phyloP scores from a whole-genome alignment of 2,113 vertebrate genomes.

The Bostrychus sinensis region DNA sequence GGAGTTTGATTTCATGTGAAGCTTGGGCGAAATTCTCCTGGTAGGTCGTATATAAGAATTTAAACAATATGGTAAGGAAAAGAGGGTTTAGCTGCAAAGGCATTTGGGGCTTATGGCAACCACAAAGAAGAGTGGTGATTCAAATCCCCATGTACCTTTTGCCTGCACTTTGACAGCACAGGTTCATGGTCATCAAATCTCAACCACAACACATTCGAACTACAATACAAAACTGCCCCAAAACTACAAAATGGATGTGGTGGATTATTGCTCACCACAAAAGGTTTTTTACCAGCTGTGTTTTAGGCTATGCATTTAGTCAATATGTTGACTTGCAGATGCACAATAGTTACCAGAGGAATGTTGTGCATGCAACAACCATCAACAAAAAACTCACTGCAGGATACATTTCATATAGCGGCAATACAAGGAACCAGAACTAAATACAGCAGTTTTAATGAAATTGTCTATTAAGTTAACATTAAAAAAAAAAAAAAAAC shows the following conservation, averaged over 20 bases:
- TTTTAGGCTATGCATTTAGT: too few species aligned
- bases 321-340: too few species aligned
- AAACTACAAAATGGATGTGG: background rate
- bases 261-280: background rate
- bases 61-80: constrained; percentile 73
- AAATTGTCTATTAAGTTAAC: constrained; percentile 7
- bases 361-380: constrained; percentile 34
- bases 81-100: constrained; percentile 50
- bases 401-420: constrained; percentile 42
- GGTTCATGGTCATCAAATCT: constrained; percentile 77
- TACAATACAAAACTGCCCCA: constrained; percentile 16
- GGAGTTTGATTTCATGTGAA: constrained; percentile 75
- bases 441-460: constrained; percentile 15
- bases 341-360: too few species aligned
- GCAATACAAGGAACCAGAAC: constrained; percentile 23
- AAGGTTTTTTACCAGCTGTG: constrained; percentile 1
- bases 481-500: too few species aligned
- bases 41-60: constrained; percentile 70
- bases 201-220: constrained; percentile 38
- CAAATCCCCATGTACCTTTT: constrained; percentile 51
- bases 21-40: constrained; percentile 71
- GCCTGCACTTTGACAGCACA: constrained; percentile 68
- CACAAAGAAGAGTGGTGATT: constrained; percentile 73
- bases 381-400: constrained; percentile 47
- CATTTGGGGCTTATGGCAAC: constrained; percentile 70